Evolutionary conservation across 2,888 invertebrate genomes (phyloP).

Genomic region (Tipula confusa): DNA sequence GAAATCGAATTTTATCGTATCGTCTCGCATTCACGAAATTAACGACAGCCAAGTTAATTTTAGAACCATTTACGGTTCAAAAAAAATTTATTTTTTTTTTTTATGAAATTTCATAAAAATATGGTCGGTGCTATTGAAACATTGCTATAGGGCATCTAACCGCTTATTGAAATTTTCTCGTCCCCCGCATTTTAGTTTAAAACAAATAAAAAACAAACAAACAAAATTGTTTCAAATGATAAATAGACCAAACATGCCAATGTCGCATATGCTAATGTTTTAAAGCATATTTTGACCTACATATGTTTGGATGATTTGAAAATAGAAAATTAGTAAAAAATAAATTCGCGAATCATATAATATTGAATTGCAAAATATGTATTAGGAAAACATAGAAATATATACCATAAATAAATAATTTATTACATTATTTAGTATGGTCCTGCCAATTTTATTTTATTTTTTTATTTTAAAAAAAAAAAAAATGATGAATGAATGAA

Average conservation of each 20-base stretch:
- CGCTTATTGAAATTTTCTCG: background rate
- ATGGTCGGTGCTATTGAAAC: background rate
- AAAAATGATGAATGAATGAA: background rate
- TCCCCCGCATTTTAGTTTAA: background rate
- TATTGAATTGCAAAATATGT: too few relatives aligned
- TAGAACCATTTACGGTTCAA: conserved; percentile 25
- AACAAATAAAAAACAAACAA: background rate
- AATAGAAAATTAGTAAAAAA: background rate
- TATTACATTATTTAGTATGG: background rate
- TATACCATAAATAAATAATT: background rate
- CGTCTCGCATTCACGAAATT: background rate
- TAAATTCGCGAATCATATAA: background rate
- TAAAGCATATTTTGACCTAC: background rate
- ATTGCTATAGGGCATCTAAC: background rate
- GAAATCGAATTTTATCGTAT: background rate
- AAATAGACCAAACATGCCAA: background rate
- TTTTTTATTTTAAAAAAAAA: background rate
- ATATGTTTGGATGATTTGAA: background rate
- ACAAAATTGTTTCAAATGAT: background rate
- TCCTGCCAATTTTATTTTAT: background rate
- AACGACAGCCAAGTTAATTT: background rate
- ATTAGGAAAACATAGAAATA: background rate
- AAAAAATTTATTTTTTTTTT: too few relatives aligned
- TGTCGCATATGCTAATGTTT: background rate
- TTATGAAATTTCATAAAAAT: background rate